Evolutionary conservation across 1,140 invertebrate species (phyloP).

Genomic region (Sitobion miscanthi): DNA sequence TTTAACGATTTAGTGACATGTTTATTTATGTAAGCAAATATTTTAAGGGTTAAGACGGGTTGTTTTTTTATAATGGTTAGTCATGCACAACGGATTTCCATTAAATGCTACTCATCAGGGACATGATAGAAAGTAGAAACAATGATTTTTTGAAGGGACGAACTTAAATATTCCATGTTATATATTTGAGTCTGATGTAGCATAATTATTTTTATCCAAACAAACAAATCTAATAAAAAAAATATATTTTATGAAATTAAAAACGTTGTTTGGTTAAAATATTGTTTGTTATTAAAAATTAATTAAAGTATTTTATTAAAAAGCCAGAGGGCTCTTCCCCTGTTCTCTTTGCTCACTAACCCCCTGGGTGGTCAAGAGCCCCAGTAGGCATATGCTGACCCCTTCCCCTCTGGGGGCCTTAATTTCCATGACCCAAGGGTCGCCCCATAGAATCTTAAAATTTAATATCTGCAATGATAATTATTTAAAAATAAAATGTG

Average conservation of each 20-base stretch:
- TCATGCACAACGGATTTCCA: neutral
- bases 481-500: neutral
- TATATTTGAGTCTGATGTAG: neutral
- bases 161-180: neutral
- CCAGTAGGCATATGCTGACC: too few species aligned
- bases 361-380: neutral
- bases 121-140: neutral
- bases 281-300: too few species aligned
- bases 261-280: neutral
- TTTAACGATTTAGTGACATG: neutral
- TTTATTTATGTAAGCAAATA: constrained; percentile 42
- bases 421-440: too few species aligned
- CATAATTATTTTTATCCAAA: neutral
- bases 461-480: neutral
- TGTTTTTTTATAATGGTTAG: neutral
- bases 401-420: too few species aligned
- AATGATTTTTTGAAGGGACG: neutral
- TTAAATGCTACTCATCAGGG: neutral
- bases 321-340: neutral
- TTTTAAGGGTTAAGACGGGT: neutral
- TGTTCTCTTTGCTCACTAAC: neutral
- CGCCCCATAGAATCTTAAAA: neutral
- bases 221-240: neutral
- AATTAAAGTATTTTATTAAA: neutral
- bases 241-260: neutral